phyloP scores from a whole-genome alignment of 2,797 vertebrate species.

The Acestrorhynchus altus region DNA sequence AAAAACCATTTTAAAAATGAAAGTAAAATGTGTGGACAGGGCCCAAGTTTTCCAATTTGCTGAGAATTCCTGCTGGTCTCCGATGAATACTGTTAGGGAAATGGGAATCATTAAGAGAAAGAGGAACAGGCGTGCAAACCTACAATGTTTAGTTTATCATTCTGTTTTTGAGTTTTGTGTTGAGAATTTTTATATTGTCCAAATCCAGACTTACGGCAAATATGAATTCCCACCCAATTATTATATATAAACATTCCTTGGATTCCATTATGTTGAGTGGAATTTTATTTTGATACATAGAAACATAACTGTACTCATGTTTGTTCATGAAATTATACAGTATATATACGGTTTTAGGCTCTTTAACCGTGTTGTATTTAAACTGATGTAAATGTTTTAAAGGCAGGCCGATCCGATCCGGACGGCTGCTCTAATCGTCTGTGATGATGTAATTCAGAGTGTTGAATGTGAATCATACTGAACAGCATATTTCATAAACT shows the following conservation, averaged over 20 bases:
- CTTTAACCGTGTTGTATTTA: conserved; percentile 21
- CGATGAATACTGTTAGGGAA: too few species aligned
- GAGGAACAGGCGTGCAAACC: too few species aligned
- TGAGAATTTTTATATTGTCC: neutral
- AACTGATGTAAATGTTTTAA: conserved; percentile 29
- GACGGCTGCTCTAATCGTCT: conserved; percentile 8
- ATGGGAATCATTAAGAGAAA: neutral
- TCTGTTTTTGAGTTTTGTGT: neutral
- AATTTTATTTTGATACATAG: conserved; percentile 6
- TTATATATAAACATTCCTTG: neutral
- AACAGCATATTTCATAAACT: conserved; percentile 1
- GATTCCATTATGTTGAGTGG: neutral
- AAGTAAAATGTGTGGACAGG: too few species aligned
- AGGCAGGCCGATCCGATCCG: neutral
- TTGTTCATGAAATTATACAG: neutral
- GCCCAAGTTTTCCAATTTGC: too few species aligned
- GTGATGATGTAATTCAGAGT: conserved; percentile 34
- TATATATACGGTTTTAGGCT: conserved; percentile 11
- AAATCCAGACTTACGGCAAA: neutral
- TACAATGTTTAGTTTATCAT: neutral
- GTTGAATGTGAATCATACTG: conserved; percentile 29
- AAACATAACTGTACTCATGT: neutral
- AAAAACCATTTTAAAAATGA: too few species aligned
- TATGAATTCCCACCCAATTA: neutral
- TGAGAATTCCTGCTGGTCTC: too few species aligned